These are phyloP conservation scores for Myotis planiceps DNA, from an alignment of 2,797 vertebrate genomes.

Conservation along the genomic window DNA sequence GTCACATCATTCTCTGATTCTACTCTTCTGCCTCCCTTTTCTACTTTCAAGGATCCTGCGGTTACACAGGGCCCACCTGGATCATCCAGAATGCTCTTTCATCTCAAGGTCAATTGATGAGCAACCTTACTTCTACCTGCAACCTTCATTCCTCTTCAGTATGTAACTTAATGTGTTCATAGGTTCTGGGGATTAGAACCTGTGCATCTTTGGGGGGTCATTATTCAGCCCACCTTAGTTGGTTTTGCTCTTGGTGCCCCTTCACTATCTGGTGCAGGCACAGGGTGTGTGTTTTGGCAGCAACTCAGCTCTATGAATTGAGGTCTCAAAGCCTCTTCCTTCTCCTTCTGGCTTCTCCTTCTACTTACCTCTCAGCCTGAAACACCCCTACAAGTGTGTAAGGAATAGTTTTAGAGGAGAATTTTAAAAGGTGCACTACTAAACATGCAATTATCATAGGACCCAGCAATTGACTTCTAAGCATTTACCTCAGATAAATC, in stretches of 20 bases:
- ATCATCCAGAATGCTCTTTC: background rate
- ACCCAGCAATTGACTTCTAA: background rate
- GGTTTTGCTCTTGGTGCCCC: background rate
- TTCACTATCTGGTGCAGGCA: background rate
- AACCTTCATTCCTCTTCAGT: background rate
- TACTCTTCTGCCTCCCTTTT: background rate
- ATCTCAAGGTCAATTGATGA: background rate
- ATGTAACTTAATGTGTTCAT: background rate
- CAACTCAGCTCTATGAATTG: background rate
- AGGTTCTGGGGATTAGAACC: no score
- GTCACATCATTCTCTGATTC: background rate
- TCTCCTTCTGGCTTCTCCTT: background rate
- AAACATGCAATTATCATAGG: background rate
- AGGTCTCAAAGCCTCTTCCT: background rate
- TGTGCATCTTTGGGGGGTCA: background rate
- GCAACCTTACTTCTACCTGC: background rate
- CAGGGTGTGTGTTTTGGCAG: background rate
- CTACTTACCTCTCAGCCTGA: background rate
- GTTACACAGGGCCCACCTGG: background rate
- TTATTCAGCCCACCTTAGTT: background rate
- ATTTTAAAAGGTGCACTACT: background rate
- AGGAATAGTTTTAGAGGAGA: background rate
- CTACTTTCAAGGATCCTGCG: background rate
- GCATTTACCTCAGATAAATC: background rate
- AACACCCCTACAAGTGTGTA: background rate